Conservation (phyloP, 2,797 vertebrate genomes). For the Lacerta agilis region DNA sequence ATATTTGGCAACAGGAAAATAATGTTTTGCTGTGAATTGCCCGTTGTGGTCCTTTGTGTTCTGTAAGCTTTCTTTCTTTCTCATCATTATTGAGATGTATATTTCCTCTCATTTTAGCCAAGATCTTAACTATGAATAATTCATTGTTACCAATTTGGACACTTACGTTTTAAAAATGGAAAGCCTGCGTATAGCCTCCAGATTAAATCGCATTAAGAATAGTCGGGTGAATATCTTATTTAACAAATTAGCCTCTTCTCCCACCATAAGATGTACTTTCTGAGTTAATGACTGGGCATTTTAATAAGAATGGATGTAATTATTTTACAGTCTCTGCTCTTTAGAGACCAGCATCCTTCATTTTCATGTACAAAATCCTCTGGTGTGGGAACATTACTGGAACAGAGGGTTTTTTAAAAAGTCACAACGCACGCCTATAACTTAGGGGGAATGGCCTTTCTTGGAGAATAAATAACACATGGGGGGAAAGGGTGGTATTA, state of each 20-base stretch:
- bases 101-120: conserved; percentile 42
- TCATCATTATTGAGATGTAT: conserved; percentile 25
- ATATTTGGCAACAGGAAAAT: background rate
- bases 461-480: conserved; percentile 53
- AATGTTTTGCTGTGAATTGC: background rate
- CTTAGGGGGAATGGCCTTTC: conserved; percentile 59
- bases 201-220: conserved; percentile 77
- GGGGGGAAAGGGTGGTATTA: background rate
- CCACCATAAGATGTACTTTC: conserved; percentile 74
- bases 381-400: conserved; percentile 57
- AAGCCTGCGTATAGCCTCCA: conserved; percentile 69
- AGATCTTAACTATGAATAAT: conserved; percentile 76
- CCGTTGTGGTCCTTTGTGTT: background rate
- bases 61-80: conserved; percentile 27
- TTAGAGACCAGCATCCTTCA: conserved; percentile 61
- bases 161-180: conserved; percentile 52
- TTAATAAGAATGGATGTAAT: conserved; percentile 77
- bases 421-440: conserved; percentile 50
- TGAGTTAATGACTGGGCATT: conserved; percentile 73
- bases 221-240: conserved; percentile 77
- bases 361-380: conserved; percentile 65
- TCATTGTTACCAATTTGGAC: conserved; percentile 71
- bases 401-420: conserved; percentile 60
- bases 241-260: conserved; percentile 74
- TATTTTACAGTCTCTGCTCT: conserved; percentile 74